These are phyloP conservation scores for Macrotrachela quadricornifera DNA, from an alignment of 1,140 invertebrate species.

Conservation along the genomic window DNA sequence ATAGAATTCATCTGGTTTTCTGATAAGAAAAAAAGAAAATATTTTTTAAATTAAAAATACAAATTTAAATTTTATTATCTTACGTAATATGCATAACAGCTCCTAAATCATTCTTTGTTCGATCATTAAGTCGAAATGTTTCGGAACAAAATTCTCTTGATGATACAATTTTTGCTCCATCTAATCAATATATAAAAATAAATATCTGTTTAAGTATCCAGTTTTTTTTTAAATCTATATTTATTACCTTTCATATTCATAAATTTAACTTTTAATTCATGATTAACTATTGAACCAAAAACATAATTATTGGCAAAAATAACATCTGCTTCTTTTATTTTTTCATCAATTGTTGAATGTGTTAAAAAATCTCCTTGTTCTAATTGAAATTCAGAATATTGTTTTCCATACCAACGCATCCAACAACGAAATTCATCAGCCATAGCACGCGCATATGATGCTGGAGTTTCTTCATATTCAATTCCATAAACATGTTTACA, in stretches of 20 bases:
- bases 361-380: constrained; percentile 79
- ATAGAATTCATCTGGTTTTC: constrained; percentile 71
- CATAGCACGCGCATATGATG: constrained; percentile 78
- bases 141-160: constrained; percentile 91
- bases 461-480: constrained; percentile 83
- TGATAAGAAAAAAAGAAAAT: constrained; percentile 16
- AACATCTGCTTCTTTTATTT: constrained; percentile 34
- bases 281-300: constrained; percentile 84
- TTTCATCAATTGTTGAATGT: constrained; percentile 37
- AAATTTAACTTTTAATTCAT: constrained; percentile 78
- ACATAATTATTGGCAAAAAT: constrained; percentile 98
- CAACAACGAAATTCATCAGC: constrained; percentile 65
- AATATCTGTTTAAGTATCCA: too few relatives aligned
- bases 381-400: constrained; percentile 32
- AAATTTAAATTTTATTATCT: neutral
- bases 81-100: neutral
- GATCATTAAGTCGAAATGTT: constrained; percentile 86
- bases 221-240: too few relatives aligned
- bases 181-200: too few relatives aligned
- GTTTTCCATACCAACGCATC: constrained; percentile 92
- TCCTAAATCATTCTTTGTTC: constrained; percentile 45
- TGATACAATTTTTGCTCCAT: constrained; percentile 77
- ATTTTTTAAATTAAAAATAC: neutral
- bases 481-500: constrained; percentile 80
- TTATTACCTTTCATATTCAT: constrained; percentile 44